phyloP scores from a whole-genome alignment of 2,888 invertebrate genomes.

The Deilephila elpenor region DNA sequence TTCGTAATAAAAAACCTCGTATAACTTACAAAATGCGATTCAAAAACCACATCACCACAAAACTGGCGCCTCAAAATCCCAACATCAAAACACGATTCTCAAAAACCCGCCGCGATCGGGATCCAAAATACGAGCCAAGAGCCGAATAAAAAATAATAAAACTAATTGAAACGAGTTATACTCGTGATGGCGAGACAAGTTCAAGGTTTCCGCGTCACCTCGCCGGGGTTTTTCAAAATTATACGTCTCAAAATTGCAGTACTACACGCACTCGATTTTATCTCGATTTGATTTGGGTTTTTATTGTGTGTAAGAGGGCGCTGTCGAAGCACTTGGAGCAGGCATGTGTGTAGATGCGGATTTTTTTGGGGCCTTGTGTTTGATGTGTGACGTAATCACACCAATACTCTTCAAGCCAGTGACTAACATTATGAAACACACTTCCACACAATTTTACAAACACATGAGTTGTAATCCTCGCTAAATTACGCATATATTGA shows the following conservation, averaged over 20 bases:
- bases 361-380: too few relatives aligned
- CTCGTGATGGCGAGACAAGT: constrained; percentile 13
- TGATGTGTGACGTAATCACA: too few relatives aligned
- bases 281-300: not conserved
- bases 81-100: not conserved
- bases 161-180: constrained; percentile 18
- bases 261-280: not conserved
- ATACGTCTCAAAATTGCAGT: constrained; percentile 7
- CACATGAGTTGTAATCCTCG: too few relatives aligned
- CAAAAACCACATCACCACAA: not conserved
- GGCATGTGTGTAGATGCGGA: too few relatives aligned
- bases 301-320: too few relatives aligned
- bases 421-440: too few relatives aligned
- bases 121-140: not conserved
- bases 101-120: constrained; percentile 17
- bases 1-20: not conserved
- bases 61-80: not conserved
- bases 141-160: constrained; percentile 14
- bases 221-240: constrained; percentile 17
- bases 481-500: not conserved
- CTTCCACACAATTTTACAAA: too few relatives aligned
- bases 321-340: too few relatives aligned
- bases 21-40: not conserved
- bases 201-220: constrained; percentile 23
- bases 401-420: too few relatives aligned